Evolutionary conservation across 1,140 invertebrate genomes (phyloP).

Genomic region (Dermatophagoides farinae): DNA sequence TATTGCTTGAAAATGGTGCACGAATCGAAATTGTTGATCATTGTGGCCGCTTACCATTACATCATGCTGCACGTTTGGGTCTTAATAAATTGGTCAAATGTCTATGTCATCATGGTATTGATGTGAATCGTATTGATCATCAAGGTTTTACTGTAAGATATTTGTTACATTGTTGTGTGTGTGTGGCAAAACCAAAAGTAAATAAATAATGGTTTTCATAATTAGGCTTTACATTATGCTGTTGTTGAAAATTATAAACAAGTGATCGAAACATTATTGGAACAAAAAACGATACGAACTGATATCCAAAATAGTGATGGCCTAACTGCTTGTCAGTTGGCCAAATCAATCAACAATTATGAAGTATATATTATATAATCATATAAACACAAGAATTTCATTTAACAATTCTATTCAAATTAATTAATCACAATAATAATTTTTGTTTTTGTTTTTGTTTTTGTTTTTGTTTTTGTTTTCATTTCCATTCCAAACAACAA

Average conservation of each 20-base stretch:
- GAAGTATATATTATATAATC: no score
- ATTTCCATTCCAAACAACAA: not conserved
- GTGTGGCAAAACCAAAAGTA: conserved; percentile 6
- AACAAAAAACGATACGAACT: conserved; percentile 20
- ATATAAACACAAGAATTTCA: no score
- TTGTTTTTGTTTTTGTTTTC: not conserved
- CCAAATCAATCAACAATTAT: conserved; percentile 15
- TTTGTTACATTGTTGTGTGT: conserved; percentile 5
- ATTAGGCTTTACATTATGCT: conserved; percentile 25
- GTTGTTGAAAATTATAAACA: conserved; percentile 20
- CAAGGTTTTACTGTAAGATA: conserved; percentile 25
- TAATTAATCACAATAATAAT: not conserved
- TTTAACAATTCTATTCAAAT: not conserved
- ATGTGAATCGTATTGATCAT: conserved; percentile 24
- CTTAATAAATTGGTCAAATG: conserved; percentile 19
- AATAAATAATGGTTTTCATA: conserved; percentile 9
- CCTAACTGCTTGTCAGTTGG: conserved; percentile 23
- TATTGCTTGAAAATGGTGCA: conserved; percentile 27
- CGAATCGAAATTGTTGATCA: conserved; percentile 29
- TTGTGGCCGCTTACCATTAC: conserved; percentile 26
- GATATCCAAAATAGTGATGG: conserved; percentile 22
- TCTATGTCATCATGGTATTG: conserved; percentile 23
- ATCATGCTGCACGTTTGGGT: conserved; percentile 26
- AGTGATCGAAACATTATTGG: conserved; percentile 22
- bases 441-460: not conserved